Conservation (phyloP, 1,140 invertebrate genomes). For the Drosophila kohkoa region DNA sequence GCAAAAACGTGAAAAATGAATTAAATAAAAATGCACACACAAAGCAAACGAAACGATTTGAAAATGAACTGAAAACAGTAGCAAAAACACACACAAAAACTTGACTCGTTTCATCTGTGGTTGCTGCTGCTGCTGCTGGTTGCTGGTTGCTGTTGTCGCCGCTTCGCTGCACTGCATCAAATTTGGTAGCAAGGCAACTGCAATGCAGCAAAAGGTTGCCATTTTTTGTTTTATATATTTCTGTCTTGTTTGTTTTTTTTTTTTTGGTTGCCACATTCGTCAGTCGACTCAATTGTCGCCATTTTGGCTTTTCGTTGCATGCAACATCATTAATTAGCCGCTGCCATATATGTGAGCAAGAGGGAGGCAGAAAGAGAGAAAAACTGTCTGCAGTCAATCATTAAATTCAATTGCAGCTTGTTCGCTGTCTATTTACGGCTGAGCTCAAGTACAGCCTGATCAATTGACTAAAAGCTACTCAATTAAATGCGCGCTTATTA, state of each 20-base stretch:
- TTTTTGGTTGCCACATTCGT: slow-evolving; percentile 26
- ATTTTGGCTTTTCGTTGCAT: slow-evolving; percentile 58
- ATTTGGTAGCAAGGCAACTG: slow-evolving; percentile 47
- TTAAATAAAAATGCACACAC: slow-evolving; percentile 80
- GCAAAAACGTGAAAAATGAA: slow-evolving; percentile 76
- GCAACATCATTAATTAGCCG: slow-evolving; percentile 62
- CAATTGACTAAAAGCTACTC: slow-evolving; percentile 16
- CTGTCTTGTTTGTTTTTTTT: not conserved
- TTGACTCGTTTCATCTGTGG: slow-evolving; percentile 54
- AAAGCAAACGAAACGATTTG: slow-evolving; percentile 73
- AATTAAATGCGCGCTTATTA: slow-evolving; percentile 11
- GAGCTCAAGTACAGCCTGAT: not conserved
- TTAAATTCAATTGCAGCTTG: slow-evolving; percentile 59
- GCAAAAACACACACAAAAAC: slow-evolving; percentile 67
- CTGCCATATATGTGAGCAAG: slow-evolving; percentile 50
- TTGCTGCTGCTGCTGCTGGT: slow-evolving; percentile 29
- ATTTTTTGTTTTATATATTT: slow-evolving; percentile 29
- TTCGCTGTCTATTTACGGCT: slow-evolving; percentile 41
- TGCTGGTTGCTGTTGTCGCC: slow-evolving; percentile 32
- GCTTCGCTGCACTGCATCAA: slow-evolving; percentile 72
- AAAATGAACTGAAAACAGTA: slow-evolving; percentile 80
- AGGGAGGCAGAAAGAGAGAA: not conserved
- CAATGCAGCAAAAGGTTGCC: slow-evolving; percentile 52
- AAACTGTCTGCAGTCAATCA: slow-evolving; percentile 50
- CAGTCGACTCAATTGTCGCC: slow-evolving; percentile 49